These are phyloP conservation scores for Rostratula benghalensis DNA, from an alignment of 2,113 vertebrate genomes.

Conservation along the genomic window DNA sequence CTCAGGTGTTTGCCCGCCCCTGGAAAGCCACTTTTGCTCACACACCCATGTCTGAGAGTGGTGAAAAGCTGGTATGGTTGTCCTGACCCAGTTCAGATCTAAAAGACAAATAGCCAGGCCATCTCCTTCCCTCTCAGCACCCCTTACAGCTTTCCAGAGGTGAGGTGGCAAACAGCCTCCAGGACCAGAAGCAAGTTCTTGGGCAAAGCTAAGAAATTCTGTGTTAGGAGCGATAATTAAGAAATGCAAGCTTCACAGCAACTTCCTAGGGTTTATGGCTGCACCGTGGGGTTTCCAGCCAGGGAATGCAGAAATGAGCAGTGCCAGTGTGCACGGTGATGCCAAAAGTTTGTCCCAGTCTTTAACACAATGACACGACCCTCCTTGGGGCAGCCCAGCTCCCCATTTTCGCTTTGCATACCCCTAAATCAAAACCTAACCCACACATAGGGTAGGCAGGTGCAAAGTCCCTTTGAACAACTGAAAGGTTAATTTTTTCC, in stretches of 20 bases:
- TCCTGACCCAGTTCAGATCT: not conserved
- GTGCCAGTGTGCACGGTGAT: fast-evolving
- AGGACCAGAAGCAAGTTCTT: not conserved
- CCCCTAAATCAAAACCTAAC: not conserved
- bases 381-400: fast-evolving
- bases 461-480: fast-evolving
- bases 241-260: not conserved
- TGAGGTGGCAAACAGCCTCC: not conserved
- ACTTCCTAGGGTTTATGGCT: fast-evolving
- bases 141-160: not conserved
- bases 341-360: fast-evolving
- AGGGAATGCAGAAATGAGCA: fast-evolving
- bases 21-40: not conserved
- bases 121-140: not conserved
- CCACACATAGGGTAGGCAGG: fast-evolving
- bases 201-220: not conserved
- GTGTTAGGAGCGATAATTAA: not conserved
- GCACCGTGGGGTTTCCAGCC: not conserved
- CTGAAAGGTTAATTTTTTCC: not conserved
- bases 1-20: not conserved
- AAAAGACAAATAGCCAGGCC: not conserved
- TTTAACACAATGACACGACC: fast-evolving
- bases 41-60: fast-evolving
- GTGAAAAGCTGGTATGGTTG: fast-evolving
- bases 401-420: not conserved